Percentiles rank a stretch among this genome's conserved stretches.
Evolutionary conservation across 2,797 vertebrate genomes (phyloP).

Genomic region (Argya squamiceps): DNA sequence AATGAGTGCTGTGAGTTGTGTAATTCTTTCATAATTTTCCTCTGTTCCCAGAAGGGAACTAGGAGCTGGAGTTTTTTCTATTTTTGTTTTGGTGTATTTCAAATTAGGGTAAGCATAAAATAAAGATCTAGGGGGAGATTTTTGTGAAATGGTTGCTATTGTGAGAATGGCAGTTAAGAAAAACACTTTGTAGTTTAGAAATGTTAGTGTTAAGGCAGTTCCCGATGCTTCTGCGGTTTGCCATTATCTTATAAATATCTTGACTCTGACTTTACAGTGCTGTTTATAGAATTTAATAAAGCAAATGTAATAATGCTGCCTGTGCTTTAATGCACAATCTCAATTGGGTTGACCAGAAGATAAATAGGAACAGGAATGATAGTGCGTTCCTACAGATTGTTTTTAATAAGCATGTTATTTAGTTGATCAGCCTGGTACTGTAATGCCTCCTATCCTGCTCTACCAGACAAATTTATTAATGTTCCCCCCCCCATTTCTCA

Average conservation of each 20-base stretch:
- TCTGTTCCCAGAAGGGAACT: constrained; percentile 29
- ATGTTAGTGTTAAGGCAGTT: constrained; percentile 40
- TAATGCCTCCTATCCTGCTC: constrained; percentile 64
- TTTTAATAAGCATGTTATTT: constrained; percentile 79
- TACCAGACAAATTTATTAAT: constrained; percentile 76
- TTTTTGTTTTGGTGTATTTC: constrained; percentile 41
- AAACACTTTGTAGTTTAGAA: neutral
- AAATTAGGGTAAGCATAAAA: neutral
- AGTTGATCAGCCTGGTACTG: constrained; percentile 66
- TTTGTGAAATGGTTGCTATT: neutral
- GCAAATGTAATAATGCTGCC: constrained; percentile 70
- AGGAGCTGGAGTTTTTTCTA: neutral
- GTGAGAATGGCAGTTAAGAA: constrained; percentile 25
- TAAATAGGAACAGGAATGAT: constrained; percentile 76
- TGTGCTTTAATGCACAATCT: constrained; percentile 69
- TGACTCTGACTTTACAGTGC: constrained; percentile 66
- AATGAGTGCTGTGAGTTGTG: constrained; percentile 57
- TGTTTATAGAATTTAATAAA: constrained; percentile 77
- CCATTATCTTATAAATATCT: constrained; percentile 71
- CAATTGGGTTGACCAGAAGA: constrained; percentile 74
- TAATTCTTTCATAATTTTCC: constrained; percentile 47
- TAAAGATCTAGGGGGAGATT: neutral
- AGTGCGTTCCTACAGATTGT: constrained; percentile 69
- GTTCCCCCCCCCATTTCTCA: constrained; percentile 30
- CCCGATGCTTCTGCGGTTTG: neutral